Percentiles rank a stretch among this genome's conserved stretches.
These are phyloP conservation scores for Drosophila rubida DNA, from an alignment of 2,888 invertebrate genomes.

Conservation along the genomic window DNA sequence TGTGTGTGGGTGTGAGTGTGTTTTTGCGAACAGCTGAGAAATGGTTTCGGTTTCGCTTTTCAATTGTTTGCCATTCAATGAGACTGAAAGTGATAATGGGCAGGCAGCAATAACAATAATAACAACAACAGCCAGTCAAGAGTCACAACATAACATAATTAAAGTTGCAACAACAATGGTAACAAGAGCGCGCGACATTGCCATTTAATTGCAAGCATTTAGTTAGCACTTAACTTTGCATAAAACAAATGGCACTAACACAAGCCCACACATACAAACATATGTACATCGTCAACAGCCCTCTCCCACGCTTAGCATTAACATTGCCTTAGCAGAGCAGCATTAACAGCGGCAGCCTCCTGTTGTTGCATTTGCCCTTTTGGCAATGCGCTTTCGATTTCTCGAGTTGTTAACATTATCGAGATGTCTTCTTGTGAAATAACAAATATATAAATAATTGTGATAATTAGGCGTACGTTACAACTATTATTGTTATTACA, in stretches of 20 bases:
- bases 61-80: constrained; percentile 67
- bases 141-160: constrained; percentile 31
- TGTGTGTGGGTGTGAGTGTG: constrained; percentile 12
- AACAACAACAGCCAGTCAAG: constrained; percentile 13
- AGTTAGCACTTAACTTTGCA: constrained; percentile 77
- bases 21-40: constrained; percentile 66
- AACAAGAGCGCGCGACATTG: constrained; percentile 66
- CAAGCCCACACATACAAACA: neutral
- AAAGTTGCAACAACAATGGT: constrained; percentile 24
- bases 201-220: constrained; percentile 77
- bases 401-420: constrained; percentile 21
- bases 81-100: constrained; percentile 69
- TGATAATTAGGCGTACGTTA: constrained; percentile 56
- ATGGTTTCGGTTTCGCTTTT: constrained; percentile 65
- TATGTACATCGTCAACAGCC: neutral
- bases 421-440: constrained; percentile 19
- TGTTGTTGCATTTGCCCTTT: constrained; percentile 24
- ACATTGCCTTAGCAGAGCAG: constrained; percentile 10
- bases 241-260: constrained; percentile 67
- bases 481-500: constrained; percentile 17
- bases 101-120: constrained; percentile 45
- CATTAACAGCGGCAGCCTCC: constrained; percentile 31
- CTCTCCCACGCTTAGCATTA: constrained; percentile 33
- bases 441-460: constrained; percentile 52
- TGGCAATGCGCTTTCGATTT: constrained; percentile 67